Base-by-base conservation (phyloP, 1,140 invertebrate species). In the Pseudachorutes palmiensis region DNA sequence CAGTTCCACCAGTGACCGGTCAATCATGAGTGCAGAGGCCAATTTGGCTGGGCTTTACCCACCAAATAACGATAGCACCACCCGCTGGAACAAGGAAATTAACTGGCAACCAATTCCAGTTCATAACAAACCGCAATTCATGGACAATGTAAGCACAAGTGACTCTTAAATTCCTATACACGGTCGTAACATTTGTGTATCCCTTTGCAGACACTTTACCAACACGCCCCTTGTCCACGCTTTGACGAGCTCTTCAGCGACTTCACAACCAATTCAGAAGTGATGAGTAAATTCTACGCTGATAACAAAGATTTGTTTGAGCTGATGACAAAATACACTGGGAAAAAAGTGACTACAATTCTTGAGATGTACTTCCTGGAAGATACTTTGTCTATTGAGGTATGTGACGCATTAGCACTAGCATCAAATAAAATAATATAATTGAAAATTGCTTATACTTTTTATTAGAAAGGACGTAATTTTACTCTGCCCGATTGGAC, bases 61-160 rank as follows among this genome's bases (percentile, higher is more conserved):
- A 28, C 91, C 92, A 0, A 76, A 78, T 28, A 78, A n/a, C n/a
- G n/a, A 82, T 3, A 78, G 83, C 29, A 85, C 90, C 75, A 69
- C 60, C 32, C 80, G 84, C 66, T 92, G 92, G 84, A 83, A 90
- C 74, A 76, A 81, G 0, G 79, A 85, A 55, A 79, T 96, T 55
- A 75, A 78, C 0, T 97, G 93, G 93, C 89, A 91, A 73, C 93
- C 93, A 0, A 86, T 96, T 73, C 89, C 92, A 1, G 85, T 96
- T n/a, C 88, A 91, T 77, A 86, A 87, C 2, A 77, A 85, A 48
- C 86, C 88, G 0, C 82, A 81, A 59, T 69, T 81, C 28, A 72
- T 84, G 41, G 89, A 92, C 77, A 84, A 85, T 76, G 89, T 91
- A 81, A 79, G n/a, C n/a, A n/a, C n/a, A n/a, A n/a, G n/a, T n/a